These are phyloP conservation scores for Speoplatyrhinus poulsoni DNA, from an alignment of 2,113 vertebrate genomes.

Conservation along the genomic window DNA sequence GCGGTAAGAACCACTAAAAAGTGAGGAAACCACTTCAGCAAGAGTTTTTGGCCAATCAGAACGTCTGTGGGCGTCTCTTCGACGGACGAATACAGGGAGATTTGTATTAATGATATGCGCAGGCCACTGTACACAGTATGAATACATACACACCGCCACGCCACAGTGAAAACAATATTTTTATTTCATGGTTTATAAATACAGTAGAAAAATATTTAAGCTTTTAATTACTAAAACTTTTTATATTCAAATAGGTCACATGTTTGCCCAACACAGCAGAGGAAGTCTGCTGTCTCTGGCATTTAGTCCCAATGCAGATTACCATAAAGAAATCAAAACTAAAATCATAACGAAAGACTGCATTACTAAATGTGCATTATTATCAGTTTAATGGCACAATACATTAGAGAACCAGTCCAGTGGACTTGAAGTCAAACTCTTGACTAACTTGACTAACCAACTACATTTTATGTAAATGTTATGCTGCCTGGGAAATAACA, in stretches of 20 bases:
- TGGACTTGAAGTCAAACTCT: too few species aligned
- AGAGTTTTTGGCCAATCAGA: slow-evolving; percentile 26
- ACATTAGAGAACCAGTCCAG: too few species aligned
- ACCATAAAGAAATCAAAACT: background rate
- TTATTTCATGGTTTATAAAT: slow-evolving; percentile 58
- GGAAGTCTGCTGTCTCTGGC: background rate
- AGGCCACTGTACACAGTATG: background rate
- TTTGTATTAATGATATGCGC: background rate
- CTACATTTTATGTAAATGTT: too few species aligned
- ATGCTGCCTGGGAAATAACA: too few species aligned
- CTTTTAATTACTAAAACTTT: background rate
- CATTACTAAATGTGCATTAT: background rate
- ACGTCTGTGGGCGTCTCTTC: slow-evolving; percentile 13
- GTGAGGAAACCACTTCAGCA: background rate
- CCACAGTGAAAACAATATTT: background rate
- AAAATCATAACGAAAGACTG: slow-evolving; percentile 7
- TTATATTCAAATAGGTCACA: slow-evolving; percentile 23
- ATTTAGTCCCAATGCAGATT: too few species aligned
- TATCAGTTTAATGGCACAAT: background rate
- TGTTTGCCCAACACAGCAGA: background rate
- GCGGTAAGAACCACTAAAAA: slow-evolving; percentile 49
- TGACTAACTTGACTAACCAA: too few species aligned
- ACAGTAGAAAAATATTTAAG: slow-evolving; percentile 51
- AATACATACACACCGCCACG: background rate
- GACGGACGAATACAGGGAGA: slow-evolving; percentile 56